phyloP scores from a whole-genome alignment of 2,113 vertebrate species.

The Leucoraja erinaceus region DNA sequence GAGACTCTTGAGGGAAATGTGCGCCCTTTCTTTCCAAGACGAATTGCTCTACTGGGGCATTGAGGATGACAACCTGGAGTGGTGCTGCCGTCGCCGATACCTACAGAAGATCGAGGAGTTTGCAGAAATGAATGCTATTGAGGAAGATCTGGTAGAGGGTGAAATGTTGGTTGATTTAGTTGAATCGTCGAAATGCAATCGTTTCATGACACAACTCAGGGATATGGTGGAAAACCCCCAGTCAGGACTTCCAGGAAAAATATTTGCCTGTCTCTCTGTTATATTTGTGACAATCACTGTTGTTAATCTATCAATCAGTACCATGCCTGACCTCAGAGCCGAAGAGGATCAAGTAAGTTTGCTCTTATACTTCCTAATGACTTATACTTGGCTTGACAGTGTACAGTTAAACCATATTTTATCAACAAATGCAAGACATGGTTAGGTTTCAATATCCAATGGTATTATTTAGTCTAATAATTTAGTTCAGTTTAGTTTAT shows the following conservation, averaged over 20 bases:
- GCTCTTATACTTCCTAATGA: not conserved
- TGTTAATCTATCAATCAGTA: slow-evolving; percentile 93
- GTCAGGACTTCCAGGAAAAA: slow-evolving; percentile 91
- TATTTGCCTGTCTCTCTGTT: slow-evolving; percentile 93
- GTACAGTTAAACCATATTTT: not conserved
- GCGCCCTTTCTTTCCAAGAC: slow-evolving; percentile 87
- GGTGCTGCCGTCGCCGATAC: slow-evolving; percentile 85
- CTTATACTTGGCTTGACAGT: not conserved
- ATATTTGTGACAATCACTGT: slow-evolving; percentile 95
- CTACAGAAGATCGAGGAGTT: slow-evolving; percentile 89
- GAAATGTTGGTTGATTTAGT: slow-evolving; percentile 50
- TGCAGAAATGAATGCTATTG: slow-evolving; percentile 74
- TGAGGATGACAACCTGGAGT: slow-evolving; percentile 83
- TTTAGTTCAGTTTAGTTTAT: not conserved
- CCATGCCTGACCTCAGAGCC: slow-evolving; percentile 87
- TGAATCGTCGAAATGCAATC: slow-evolving; percentile 60
- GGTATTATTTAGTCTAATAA: not conserved
- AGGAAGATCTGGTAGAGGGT: slow-evolving; percentile 66
- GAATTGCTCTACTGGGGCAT: slow-evolving; percentile 97
- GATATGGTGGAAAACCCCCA: slow-evolving; percentile 98
- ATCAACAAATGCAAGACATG: not conserved
- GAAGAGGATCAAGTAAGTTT: slow-evolving; percentile 86
- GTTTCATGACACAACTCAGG: slow-evolving; percentile 79
- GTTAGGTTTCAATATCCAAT: not conserved
- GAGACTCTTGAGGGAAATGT: slow-evolving; percentile 83